Evolutionary conservation across 2,113 vertebrate genomes (phyloP).

Genomic region (Chrysemys picta): DNA sequence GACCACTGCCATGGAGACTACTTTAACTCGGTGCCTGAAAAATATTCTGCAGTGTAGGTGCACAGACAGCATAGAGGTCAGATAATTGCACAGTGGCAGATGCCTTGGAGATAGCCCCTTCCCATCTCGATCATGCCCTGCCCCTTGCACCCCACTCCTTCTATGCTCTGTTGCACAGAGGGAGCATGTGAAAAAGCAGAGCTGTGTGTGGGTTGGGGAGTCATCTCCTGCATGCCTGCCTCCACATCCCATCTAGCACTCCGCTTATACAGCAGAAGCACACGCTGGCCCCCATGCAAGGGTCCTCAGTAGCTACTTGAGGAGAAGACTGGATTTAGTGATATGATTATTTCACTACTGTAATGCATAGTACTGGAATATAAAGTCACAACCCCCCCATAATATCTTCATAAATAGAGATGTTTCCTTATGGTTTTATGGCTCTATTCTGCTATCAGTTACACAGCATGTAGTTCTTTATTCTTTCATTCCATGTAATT

Average conservation of each 20-base stretch:
- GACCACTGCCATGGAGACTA: not conserved
- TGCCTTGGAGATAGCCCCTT: not conserved
- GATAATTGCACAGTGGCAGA: not conserved
- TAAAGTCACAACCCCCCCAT: slow-evolving; percentile 46
- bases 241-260: not conserved
- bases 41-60: not conserved
- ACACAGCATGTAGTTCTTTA: not conserved
- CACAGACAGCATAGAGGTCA: not conserved
- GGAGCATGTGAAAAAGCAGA: fast-evolving
- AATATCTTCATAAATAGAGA: slow-evolving; percentile 53
- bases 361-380: slow-evolving; percentile 30
- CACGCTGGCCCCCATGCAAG: fast-evolving
- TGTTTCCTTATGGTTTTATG: slow-evolving; percentile 20
- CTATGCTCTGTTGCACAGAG: not conserved
- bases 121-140: not conserved
- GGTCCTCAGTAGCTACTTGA: not conserved
- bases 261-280: not conserved
- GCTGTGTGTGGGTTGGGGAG: fast-evolving
- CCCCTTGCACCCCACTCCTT: not conserved
- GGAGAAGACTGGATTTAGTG: not conserved
- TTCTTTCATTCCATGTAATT: slow-evolving; percentile 17
- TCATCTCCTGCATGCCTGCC: not conserved
- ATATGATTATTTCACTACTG: slow-evolving; percentile 10
- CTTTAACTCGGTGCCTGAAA: not conserved
- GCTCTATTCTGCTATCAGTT: slow-evolving; percentile 21